phyloP scores from a whole-genome alignment of 2,797 vertebrate species.

The Helostoma temminkii region DNA sequence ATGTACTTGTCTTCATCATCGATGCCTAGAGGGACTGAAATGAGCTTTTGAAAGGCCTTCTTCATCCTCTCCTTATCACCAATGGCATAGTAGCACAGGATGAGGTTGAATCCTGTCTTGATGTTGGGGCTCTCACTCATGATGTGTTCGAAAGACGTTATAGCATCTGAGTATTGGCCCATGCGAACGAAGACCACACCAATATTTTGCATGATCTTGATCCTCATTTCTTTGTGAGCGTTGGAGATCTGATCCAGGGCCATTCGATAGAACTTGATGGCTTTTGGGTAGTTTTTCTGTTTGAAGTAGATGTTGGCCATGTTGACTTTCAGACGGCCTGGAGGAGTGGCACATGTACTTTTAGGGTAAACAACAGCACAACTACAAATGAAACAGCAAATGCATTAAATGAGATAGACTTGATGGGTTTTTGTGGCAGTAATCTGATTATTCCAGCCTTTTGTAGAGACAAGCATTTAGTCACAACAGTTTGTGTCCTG shows the following conservation, averaged over 20 bases:
- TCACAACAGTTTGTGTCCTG: too few species aligned
- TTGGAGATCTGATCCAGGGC: slow-evolving; percentile 96
- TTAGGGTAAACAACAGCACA: not conserved
- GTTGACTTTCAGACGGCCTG: slow-evolving; percentile 95
- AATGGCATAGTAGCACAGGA: slow-evolving; percentile 93
- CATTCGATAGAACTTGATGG: slow-evolving; percentile 98
- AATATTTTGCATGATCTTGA: slow-evolving; percentile 99
- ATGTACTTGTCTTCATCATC: slow-evolving; percentile 96
- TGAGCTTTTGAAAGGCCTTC: slow-evolving; percentile 95
- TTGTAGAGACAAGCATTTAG: too few species aligned
- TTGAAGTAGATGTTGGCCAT: slow-evolving; percentile 99
- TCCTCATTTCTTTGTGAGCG: slow-evolving; percentile 93
- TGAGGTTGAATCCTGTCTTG: slow-evolving; percentile 94
- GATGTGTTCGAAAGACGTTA: slow-evolving; percentile 94
- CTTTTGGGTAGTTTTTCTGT: slow-evolving; percentile 95
- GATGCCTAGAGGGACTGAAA: slow-evolving; percentile 90
- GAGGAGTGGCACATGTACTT: not conserved
- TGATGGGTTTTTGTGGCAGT: not conserved
- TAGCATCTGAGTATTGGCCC: slow-evolving; percentile 93
- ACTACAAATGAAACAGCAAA: not conserved
- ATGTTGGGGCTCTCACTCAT: slow-evolving; percentile 94
- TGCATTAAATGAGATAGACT: not conserved
- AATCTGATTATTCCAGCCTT: too few species aligned
- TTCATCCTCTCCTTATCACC: slow-evolving; percentile 96
- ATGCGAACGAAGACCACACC: slow-evolving; percentile 92